phyloP scores from a whole-genome alignment of 2,113 vertebrate genomes.

The Strix aluco region DNA sequence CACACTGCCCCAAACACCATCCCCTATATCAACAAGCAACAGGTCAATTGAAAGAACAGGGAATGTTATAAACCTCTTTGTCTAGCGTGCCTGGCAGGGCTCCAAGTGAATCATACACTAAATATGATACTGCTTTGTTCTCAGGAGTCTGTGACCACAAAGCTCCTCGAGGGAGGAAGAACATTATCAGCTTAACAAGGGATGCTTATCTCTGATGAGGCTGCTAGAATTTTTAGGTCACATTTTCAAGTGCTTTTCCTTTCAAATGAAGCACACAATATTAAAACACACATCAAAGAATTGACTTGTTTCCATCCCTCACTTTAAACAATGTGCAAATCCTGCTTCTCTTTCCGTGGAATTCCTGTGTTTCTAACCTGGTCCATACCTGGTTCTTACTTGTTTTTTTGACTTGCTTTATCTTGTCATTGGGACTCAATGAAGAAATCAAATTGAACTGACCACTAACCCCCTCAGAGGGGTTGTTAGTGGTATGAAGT shows the following conservation, averaged over 20 bases:
- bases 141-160: background rate
- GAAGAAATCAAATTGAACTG: background rate
- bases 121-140: conserved; percentile 4
- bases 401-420: background rate
- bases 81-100: background rate
- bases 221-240: background rate
- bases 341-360: background rate
- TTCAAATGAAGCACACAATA: background rate
- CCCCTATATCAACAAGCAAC: background rate
- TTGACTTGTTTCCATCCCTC: background rate
- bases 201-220: background rate
- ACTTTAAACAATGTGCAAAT: background rate
- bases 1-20: background rate
- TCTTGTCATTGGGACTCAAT: background rate
- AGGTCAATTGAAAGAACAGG: background rate
- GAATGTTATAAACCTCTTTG: background rate
- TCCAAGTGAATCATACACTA: conserved; percentile 4
- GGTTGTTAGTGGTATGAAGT: background rate
- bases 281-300: background rate
- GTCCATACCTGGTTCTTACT: background rate
- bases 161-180: background rate
- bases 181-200: conserved; percentile 23
- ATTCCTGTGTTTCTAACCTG: background rate
- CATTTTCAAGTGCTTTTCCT: background rate
- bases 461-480: background rate